phyloP scores from a whole-genome alignment of 2,888 invertebrate genomes.

The Cyaniris semiargus region DNA sequence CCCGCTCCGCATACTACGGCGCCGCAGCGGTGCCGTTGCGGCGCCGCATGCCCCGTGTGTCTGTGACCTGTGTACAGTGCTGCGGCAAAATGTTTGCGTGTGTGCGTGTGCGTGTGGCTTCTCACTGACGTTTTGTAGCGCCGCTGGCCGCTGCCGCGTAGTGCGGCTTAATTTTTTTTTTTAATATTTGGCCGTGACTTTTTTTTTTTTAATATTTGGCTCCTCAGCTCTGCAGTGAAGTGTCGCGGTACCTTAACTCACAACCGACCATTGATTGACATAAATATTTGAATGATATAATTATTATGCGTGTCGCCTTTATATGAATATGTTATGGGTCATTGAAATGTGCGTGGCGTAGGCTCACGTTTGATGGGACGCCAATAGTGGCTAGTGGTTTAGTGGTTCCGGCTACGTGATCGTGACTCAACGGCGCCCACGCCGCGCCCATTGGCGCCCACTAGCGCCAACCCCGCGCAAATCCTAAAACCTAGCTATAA shows the following conservation, averaged over 20 bases:
- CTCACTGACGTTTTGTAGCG: neutral
- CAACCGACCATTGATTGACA: neutral
- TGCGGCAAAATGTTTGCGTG: too few relatives aligned
- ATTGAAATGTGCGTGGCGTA: slow-evolving; percentile 66
- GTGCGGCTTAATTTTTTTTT: too few relatives aligned
- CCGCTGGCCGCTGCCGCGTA: neutral
- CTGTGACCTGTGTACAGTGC: too few relatives aligned
- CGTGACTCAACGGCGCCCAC: slow-evolving; percentile 78
- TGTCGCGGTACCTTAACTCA: neutral
- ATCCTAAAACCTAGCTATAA: slow-evolving; percentile 41
- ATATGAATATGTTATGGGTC: slow-evolving; percentile 50
- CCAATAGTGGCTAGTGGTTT: slow-evolving; percentile 66
- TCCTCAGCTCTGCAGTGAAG: too few relatives aligned
- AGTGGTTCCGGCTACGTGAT: slow-evolving; percentile 75
- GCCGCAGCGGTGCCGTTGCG: too few relatives aligned
- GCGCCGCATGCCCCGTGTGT: too few relatives aligned
- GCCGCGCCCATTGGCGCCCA: slow-evolving; percentile 48
- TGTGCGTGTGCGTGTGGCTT: too few relatives aligned
- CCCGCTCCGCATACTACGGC: too few relatives aligned
- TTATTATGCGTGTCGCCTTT: slow-evolving; percentile 31
- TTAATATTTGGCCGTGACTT: too few relatives aligned
- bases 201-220: too few relatives aligned
- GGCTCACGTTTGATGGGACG: slow-evolving; percentile 63
- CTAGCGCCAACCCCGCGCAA: slow-evolving; percentile 49
- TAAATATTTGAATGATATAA: slow-evolving; percentile 22